Base-by-base conservation (phyloP, 2,797 vertebrate species). In the Chloroceryle amazona region DNA sequence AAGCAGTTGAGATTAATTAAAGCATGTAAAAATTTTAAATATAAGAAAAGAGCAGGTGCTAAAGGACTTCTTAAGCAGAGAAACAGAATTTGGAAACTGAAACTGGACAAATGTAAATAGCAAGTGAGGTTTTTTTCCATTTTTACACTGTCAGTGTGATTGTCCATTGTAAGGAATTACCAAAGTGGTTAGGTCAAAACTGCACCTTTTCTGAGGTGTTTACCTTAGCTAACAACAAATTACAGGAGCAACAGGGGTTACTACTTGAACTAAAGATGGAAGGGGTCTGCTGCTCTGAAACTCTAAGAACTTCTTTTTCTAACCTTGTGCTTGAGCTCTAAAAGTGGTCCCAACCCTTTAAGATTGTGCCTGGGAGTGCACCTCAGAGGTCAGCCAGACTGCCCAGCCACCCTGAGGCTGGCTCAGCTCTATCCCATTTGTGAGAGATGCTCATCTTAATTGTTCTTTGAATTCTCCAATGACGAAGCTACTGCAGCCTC, bases 331-430 rank as follows among this genome's bases (percentile, higher is more conserved):
- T 86, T 65, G 22, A 83, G 20, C 13, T 62, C 46, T 37, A 49
- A 25, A 41, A 72, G 33, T 13, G 8, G 29, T 13, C 31, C 10
- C 28, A 70, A 1, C 41, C 52, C 25, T 65, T 35, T 57, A 15
- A 79, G 55, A 10, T 17, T 13, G 26, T 65, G 61, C 31, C 49
- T 4, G 14, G 70, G 23, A 81, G 6, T 1, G 10, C 29, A 41
- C 7, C 23, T 79, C 31, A 39, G 47, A 58, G 35, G 29, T 71
- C 52, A 26, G 20, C n/a, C 14, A 0, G 1, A 28, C 39, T 3
- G 3, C 25, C 15, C 25, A 31, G 65, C 9, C 47, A n/a, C 8
- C 7, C 46, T 0, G 0, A 47, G 65, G 65, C 57, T 2, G 1
- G n/a, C 23, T 20, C 78, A 79, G 54, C 25, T 31, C 67, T 41